Conservation (phyloP, 2,113 vertebrate genomes). For the Amblyopsis rosae region DNA sequence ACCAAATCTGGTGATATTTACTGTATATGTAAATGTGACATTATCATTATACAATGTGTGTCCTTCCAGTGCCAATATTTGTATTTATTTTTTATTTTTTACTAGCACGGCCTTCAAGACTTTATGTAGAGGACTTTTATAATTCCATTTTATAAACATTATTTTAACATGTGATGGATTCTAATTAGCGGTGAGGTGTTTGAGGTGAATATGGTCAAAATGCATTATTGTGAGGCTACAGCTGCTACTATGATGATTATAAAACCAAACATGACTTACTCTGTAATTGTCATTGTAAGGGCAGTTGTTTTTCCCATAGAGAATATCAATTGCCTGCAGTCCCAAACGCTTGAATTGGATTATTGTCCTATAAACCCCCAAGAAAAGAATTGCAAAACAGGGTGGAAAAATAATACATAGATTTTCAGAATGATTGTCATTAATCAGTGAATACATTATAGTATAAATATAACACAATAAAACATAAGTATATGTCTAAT, state of each 20-base stretch:
- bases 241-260: conserved; percentile 57
- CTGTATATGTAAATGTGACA: conserved; percentile 15
- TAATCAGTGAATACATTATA: no score
- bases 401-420: no score
- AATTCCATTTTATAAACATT: conserved; percentile 58
- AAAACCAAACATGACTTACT: conserved; percentile 64
- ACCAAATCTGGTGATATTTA: no score
- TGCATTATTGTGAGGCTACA: conserved; percentile 33
- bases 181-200: neutral
- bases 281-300: conserved; percentile 52
- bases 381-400: no score
- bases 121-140: conserved; percentile 30
- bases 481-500: no score
- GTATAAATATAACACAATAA: no score
- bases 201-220: conserved; percentile 46
- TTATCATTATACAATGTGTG: conserved; percentile 20
- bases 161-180: conserved; percentile 29
- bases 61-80: conserved; percentile 30
- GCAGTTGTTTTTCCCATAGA: conserved; percentile 42
- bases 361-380: no score
- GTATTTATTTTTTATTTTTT: conserved; percentile 16
- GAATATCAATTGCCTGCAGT: conserved; percentile 57
- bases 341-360: conserved; percentile 60
- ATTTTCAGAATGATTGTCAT: no score
- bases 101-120: conserved; percentile 41